Evolutionary conservation across 2,797 vertebrate genomes (phyloP).

Genomic region (Thripadectes ignobilis): DNA sequence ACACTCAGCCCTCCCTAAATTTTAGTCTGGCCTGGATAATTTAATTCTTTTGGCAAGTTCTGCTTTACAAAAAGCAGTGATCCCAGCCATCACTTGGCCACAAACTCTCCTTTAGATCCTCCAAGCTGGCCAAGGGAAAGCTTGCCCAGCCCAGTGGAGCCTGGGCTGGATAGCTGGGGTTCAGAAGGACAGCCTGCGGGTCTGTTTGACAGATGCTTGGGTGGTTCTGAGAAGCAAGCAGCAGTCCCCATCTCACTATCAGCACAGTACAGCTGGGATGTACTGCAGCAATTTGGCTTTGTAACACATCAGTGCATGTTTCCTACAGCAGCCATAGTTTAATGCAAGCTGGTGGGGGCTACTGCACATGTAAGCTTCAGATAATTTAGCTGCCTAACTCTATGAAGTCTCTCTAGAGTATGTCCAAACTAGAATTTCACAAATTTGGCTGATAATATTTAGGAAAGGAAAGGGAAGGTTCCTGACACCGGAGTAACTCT

Average conservation of each 20-base stretch:
- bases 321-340: neutral
- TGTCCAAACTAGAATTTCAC: neutral
- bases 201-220: conserved; percentile 20
- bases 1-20: neutral
- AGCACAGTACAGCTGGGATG: accelerated
- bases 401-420: neutral
- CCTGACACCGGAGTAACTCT: neutral
- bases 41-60: neutral
- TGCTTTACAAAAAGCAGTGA: neutral
- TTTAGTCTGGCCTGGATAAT: neutral
- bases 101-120: neutral
- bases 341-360: neutral
- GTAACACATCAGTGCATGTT: neutral
- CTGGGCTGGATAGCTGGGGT: neutral
- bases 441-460: neutral
- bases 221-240: conserved; percentile 12
- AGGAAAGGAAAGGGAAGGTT: neutral
- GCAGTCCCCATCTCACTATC: neutral
- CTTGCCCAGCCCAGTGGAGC: neutral
- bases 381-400: neutral
- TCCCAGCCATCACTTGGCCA: neutral
- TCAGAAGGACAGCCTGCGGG: neutral
- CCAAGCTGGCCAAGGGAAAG: neutral
- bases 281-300: neutral
- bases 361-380: neutral